These are phyloP conservation scores for Todiramphus chloris DNA, from an alignment of 2,113 vertebrate genomes.

Conservation along the genomic window DNA sequence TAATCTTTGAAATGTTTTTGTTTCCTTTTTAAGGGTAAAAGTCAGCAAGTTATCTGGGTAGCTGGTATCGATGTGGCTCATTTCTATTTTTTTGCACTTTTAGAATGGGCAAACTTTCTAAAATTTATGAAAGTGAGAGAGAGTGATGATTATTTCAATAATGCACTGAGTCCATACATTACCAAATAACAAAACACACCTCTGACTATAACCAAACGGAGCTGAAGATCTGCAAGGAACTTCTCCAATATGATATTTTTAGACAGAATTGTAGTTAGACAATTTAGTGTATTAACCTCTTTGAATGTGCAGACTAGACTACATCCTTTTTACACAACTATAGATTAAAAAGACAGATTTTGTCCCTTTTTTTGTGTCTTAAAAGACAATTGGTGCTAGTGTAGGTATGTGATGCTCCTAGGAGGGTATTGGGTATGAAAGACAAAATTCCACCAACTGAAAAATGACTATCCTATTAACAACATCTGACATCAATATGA, in stretches of 20 bases:
- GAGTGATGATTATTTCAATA: neutral
- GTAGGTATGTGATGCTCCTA: neutral
- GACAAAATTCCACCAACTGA: neutral
- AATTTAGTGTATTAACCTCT: neutral
- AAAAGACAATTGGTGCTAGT: neutral
- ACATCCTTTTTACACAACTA: neutral
- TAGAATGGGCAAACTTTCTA: neutral
- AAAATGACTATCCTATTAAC: conserved; percentile 3
- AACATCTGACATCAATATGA: conserved; percentile 9
- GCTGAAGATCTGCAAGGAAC: neutral
- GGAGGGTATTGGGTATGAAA: neutral
- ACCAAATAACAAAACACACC: neutral
- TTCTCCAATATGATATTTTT: neutral
- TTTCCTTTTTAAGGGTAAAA: neutral
- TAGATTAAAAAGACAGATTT: neutral
- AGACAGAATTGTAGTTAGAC: neutral
- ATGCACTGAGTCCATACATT: neutral
- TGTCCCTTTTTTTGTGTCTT: neutral
- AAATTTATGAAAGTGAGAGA: conserved; percentile 3
- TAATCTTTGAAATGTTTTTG: neutral
- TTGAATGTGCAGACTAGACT: neutral
- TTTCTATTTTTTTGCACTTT: neutral
- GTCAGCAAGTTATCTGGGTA: neutral
- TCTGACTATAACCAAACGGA: neutral
- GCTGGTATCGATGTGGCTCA: neutral